A percentile compares a stretch with the other conserved stretches of the same genome.
These are phyloP conservation scores for Operophtera brumata DNA, from an alignment of 2,888 invertebrate species.

Conservation along the genomic window DNA sequence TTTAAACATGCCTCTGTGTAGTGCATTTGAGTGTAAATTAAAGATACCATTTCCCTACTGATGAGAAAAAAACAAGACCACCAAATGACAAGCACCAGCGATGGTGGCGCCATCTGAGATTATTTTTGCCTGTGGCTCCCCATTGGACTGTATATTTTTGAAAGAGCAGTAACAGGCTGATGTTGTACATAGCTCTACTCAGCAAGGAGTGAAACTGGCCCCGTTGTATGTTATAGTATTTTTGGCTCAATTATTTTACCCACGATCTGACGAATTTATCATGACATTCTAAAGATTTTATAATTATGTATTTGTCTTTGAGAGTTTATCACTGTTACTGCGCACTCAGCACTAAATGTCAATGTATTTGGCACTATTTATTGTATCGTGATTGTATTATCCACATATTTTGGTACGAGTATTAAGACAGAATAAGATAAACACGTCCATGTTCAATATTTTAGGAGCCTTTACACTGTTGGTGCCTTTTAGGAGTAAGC, in stretches of 20 bases:
- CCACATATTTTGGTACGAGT: conserved; percentile 12
- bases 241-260: conserved; percentile 29
- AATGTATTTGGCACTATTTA: conserved; percentile 17
- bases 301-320: conserved; percentile 11
- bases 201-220: not conserved
- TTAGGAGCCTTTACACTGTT: conserved; percentile 22
- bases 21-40: no score
- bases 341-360: conserved; percentile 11
- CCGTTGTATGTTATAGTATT: not conserved
- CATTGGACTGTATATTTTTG: not conserved
- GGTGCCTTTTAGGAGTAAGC: conserved; percentile 19
- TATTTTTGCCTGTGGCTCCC: no score
- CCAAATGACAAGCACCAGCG: no score
- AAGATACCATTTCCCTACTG: no score
- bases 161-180: not conserved
- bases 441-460: conserved; percentile 13
- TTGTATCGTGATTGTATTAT: conserved; percentile 3
- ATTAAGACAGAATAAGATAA: conserved; percentile 7
- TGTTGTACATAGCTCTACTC: not conserved
- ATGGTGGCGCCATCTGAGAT: no score
- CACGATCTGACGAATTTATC: conserved; percentile 31
- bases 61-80: no score
- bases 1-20: no score
- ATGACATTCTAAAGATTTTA: conserved; percentile 30
- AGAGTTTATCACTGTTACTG: conserved; percentile 2